phyloP scores from a whole-genome alignment of 2,888 invertebrate genomes.

The Seira sanloemensis region DNA sequence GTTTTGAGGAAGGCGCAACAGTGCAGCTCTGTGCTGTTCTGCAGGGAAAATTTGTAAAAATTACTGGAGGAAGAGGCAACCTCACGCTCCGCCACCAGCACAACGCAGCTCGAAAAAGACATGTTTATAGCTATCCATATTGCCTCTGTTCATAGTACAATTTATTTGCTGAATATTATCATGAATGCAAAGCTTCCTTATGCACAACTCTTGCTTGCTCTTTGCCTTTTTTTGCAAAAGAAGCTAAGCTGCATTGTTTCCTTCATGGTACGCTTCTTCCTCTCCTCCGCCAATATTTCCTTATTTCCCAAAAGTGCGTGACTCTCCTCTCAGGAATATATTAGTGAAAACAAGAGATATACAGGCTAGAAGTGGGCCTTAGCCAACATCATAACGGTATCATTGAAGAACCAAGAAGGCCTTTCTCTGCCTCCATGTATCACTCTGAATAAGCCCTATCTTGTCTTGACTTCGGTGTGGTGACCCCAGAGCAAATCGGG shows the following conservation, averaged over 20 bases:
- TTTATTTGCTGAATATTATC: too few species aligned
- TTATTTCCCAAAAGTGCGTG: slow-evolving; percentile 65
- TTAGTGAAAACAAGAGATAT: slow-evolving; percentile 40
- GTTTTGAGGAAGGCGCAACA: too few species aligned
- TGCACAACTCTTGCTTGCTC: too few species aligned
- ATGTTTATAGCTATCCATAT: too few species aligned
- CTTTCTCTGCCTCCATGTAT: slow-evolving; percentile 25
- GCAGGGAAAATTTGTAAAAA: too few species aligned
- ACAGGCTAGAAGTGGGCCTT: slow-evolving; percentile 15
- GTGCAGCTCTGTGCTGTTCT: too few species aligned
- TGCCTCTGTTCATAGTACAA: too few species aligned
- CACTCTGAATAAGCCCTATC: slow-evolving; percentile 43
- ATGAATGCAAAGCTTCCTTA: too few species aligned
- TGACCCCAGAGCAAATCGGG: slow-evolving; percentile 58
- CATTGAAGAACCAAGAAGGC: slow-evolving; percentile 30
- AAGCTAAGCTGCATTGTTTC: not conserved
- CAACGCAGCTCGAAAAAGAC: too few species aligned
- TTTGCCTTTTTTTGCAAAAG: not conserved
- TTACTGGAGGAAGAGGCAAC: too few species aligned
- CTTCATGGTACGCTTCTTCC: not conserved
- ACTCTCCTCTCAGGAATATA: slow-evolving; percentile 61
- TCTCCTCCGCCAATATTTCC: slow-evolving; percentile 61
- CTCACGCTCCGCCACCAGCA: too few species aligned
- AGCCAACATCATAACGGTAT: slow-evolving; percentile 33
- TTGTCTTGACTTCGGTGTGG: not conserved